phyloP scores from a whole-genome alignment of 2,888 invertebrate genomes.

The Habrosyne pyritoides region DNA sequence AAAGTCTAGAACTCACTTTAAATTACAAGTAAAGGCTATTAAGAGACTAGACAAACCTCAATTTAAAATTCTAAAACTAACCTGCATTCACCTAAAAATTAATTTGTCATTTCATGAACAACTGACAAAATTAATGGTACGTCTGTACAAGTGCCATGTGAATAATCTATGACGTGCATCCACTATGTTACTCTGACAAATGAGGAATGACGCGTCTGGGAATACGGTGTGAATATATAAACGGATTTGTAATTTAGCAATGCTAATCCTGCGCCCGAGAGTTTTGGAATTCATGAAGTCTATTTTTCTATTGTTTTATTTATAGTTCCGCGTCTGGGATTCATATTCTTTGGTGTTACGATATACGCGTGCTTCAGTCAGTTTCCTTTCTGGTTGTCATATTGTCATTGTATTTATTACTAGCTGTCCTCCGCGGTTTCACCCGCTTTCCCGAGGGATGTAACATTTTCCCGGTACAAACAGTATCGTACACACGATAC shows the following conservation, averaged over 20 bases:
- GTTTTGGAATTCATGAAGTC: background rate
- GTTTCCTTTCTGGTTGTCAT: too few relatives aligned
- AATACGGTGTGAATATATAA: slow-evolving; percentile 23
- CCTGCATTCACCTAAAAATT: too few relatives aligned
- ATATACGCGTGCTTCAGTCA: too few relatives aligned
- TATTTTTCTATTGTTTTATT: background rate
- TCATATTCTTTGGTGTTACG: background rate
- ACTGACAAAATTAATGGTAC: background rate
- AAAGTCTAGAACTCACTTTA: too few relatives aligned
- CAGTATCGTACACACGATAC: too few relatives aligned
- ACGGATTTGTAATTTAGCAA: slow-evolving; percentile 34
- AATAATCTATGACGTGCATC: background rate
- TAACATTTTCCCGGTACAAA: too few relatives aligned
- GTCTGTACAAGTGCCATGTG: background rate
- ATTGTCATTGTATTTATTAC: too few relatives aligned
- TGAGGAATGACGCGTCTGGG: slow-evolving; percentile 4
- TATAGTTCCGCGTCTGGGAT: background rate
- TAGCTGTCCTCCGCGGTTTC: too few relatives aligned
- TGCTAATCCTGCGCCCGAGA: slow-evolving; percentile 22
- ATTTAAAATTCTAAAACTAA: background rate
- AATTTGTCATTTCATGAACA: too few relatives aligned
- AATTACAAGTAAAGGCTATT: too few relatives aligned
- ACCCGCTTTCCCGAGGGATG: too few relatives aligned
- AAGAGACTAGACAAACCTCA: background rate
- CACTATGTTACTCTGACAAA: background rate